Evolutionary conservation across 2,888 invertebrate species (phyloP), one percentile per base, ranked within the genome.

Genomic region (Ceraclea dissimilis): DNA sequence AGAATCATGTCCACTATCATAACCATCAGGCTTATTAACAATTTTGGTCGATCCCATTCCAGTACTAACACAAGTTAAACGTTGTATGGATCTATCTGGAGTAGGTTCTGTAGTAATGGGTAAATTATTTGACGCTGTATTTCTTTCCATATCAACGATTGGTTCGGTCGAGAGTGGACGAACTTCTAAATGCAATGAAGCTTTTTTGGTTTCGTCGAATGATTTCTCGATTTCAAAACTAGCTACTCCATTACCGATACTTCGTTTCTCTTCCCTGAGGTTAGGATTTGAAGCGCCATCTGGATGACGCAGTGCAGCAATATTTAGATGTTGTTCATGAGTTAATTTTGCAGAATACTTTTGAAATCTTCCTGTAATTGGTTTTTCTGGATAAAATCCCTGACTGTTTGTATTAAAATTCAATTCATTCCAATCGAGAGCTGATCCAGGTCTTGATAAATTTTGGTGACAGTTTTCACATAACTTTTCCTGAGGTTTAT

Each of bases 251-350:
- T 79, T 84, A 13, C 83, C 83, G 1, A 84, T 82, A 63, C 81
- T 70, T 66, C 82, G 76, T 64, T 78, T 79, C 70, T 83, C 84
- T 69, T 86, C 87, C 56, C 84, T 80, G 65, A 94, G 78, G 75
- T 93, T 92, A 17, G 93, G 93, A 78, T 94, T 93, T 20, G 93
- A 94, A 51, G 94, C 93, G 49, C 93, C 93, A 66, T 94, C 94
- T 4, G 93, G 93, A 74, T 92, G 90, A 62, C 92, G 80, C 52
- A 93, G 71, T 59, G 86, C 85, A 33, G 90, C 88, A 67, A 84
- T 82, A 63, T 83, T 78, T 13, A 76, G 73, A 62, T 77, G 76
- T 51, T 63, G 63, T 70, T 77, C 76, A 71, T 78, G 63, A 66
- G 79, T 67, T 67, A 81, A 66, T 70, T 82, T 76, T 69, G 81